Conservation (phyloP, 2,113 vertebrate genomes). For the Muntiacus muntjak region DNA sequence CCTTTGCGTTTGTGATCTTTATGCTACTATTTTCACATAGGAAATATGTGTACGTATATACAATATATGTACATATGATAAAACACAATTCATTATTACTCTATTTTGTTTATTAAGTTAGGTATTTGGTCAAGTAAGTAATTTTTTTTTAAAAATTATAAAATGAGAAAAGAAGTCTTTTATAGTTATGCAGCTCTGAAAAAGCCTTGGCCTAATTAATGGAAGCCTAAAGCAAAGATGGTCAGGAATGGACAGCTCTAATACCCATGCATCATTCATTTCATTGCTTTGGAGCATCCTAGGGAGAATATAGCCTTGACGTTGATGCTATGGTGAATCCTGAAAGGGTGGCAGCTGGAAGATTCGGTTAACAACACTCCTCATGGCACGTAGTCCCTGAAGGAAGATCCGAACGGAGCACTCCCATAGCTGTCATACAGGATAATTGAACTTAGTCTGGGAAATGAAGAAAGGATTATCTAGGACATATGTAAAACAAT, state of each 20-base stretch:
- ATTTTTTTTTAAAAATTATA: neutral
- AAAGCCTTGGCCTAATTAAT: neutral
- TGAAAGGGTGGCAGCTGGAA: neutral
- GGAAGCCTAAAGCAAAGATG: neutral
- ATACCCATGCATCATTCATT: neutral
- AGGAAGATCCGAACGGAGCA: neutral
- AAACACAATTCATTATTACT: neutral
- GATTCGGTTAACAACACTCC: neutral
- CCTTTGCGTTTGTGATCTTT: neutral
- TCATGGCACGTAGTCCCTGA: neutral
- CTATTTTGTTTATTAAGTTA: neutral
- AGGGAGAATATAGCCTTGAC: neutral
- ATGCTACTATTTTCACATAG: neutral
- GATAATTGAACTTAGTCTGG: neutral
- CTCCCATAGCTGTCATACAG: neutral
- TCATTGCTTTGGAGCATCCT: neutral
- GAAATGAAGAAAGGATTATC: neutral
- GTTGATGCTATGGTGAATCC: no score
- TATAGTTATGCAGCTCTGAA: neutral
- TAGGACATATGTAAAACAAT: neutral
- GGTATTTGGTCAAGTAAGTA: neutral
- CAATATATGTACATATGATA: neutral
- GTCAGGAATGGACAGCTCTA: neutral
- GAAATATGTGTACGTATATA: neutral
- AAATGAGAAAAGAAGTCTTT: neutral